Evolutionary conservation across 1,140 invertebrate genomes (phyloP), one percentile per base, ranked within the genome.

Genomic region (Propsilocerus akamusi): DNA sequence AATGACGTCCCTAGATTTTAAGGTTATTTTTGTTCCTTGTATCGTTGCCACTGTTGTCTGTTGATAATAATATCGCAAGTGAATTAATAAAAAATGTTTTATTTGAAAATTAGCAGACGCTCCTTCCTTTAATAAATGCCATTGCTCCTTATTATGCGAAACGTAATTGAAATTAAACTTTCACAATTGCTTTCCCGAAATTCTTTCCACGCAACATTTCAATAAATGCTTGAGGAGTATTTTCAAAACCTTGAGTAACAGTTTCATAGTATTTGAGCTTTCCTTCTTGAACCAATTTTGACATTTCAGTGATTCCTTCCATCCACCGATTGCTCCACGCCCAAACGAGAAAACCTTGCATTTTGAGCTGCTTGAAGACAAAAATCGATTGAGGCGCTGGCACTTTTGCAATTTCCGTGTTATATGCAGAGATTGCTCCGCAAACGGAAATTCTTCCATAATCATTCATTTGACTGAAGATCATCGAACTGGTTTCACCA

Each of bases 381-480:
- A n/a, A n/a, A n/a, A 59, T 51, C 0, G 68, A 68, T 53, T 79
- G 77, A 11, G 76, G 37, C 46, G 73, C 60, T 1, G 68, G 62
- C 11, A 63, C 66, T 68, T 41, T 41, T 20, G 14, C 14, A 41
- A 41, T 41, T 41, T 64, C 59, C 47, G 63, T 63, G 51, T 72
- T 72, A 56, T 73, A 74, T 4, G 59, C 46, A 37, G 68, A 68
- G 46, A 79, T 78, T 24, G 69, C 66, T 2, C 78, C 77, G 53
- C 75, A 78, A 0, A 78, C 67, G 2, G 77, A 59, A 22, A 79
- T 65, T 49, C 77, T 60, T 5, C 77, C 77, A 47, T 55, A 68
- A 0, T 48, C 25, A 30, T 71, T 76, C 78, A 82, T 80, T 34
- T 77, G 70, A 11, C 66, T 61, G 5, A 79, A 64, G 7, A 81